Conservation (phyloP, 2,888 invertebrate species). For the Amphimallon solstitiale region DNA sequence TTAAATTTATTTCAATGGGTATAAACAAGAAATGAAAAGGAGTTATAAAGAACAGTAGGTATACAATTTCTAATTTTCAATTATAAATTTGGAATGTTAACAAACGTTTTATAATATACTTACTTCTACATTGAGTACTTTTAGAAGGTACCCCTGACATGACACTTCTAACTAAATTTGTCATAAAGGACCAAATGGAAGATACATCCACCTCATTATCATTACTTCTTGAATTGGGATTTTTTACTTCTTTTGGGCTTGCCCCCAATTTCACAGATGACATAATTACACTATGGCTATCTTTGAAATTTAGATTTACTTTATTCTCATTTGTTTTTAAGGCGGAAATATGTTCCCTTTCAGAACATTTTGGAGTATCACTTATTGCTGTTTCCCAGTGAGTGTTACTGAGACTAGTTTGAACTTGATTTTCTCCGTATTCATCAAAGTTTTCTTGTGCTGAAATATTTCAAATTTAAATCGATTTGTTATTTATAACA, state of each 20-base stretch:
- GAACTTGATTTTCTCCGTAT: constrained; percentile 6
- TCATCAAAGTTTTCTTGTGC: not conserved
- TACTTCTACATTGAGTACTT: not conserved
- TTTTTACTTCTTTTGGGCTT: not conserved
- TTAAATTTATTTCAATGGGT: too few species aligned
- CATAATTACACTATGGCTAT: not conserved
- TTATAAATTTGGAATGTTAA: too few species aligned
- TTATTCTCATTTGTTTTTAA: not conserved
- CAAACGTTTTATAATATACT: too few species aligned
- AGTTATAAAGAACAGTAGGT: too few species aligned
- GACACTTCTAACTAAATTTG: constrained; percentile 49
- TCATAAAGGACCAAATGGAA: constrained; percentile 51
- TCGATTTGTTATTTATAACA: too few species aligned
- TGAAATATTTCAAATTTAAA: not conserved
- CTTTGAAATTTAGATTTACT: not conserved
- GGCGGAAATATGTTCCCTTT: not conserved
- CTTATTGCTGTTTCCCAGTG: constrained; percentile 44
- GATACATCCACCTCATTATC: not conserved
- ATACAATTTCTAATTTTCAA: too few species aligned
- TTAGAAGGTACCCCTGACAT: constrained; percentile 45
- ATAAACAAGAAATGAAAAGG: too few species aligned
- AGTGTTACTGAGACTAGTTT: constrained; percentile 22
- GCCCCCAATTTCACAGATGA: not conserved
- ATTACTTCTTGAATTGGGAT: not conserved
- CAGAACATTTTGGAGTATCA: constrained; percentile 21